Evolutionary conservation across 2,797 vertebrate genomes (phyloP).

Genomic region (Hipposideros larvatus): DNA sequence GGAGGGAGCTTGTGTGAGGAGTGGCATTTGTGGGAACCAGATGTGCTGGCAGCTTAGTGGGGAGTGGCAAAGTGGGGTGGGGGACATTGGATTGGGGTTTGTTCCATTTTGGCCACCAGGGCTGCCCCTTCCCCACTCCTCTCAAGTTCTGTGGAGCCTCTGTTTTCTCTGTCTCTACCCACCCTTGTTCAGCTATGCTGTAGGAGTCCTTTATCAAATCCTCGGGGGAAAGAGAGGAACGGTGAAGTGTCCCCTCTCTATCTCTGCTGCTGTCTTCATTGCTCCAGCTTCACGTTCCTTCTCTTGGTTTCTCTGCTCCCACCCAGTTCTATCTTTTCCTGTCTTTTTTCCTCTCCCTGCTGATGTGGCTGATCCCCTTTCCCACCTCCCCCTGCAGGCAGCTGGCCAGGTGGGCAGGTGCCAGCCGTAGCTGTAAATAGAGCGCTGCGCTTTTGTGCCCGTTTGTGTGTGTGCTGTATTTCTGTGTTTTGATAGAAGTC

Average conservation of each 20-base stretch:
- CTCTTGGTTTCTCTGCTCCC: constrained; percentile 85
- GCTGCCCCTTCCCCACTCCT: neutral
- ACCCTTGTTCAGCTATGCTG: neutral
- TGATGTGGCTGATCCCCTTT: constrained; percentile 46
- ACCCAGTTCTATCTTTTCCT: constrained; percentile 76
- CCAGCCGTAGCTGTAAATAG: constrained; percentile 95
- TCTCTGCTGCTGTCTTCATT: neutral
- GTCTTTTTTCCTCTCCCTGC: constrained; percentile 7
- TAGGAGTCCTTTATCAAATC: neutral
- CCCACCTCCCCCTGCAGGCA: constrained; percentile 27
- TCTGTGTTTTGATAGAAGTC: constrained; percentile 96
- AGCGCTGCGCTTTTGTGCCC: constrained; percentile 94
- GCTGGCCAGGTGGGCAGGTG: constrained; percentile 90
- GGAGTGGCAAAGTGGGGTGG: constrained; percentile 85
- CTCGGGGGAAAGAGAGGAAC: neutral
- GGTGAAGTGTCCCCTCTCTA: neutral
- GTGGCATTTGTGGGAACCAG: constrained; percentile 84
- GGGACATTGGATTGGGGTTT: constrained; percentile 63
- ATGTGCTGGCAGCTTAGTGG: constrained; percentile 85
- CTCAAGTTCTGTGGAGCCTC: neutral
- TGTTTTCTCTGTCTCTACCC: neutral
- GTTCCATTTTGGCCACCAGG: constrained; percentile 50
- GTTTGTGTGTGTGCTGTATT: constrained; percentile 97
- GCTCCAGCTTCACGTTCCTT: constrained; percentile 66
- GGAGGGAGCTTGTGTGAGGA: constrained; percentile 81